These are phyloP conservation scores for Perodicticus potto DNA, from an alignment of 2,797 vertebrate genomes.

Conservation along the genomic window DNA sequence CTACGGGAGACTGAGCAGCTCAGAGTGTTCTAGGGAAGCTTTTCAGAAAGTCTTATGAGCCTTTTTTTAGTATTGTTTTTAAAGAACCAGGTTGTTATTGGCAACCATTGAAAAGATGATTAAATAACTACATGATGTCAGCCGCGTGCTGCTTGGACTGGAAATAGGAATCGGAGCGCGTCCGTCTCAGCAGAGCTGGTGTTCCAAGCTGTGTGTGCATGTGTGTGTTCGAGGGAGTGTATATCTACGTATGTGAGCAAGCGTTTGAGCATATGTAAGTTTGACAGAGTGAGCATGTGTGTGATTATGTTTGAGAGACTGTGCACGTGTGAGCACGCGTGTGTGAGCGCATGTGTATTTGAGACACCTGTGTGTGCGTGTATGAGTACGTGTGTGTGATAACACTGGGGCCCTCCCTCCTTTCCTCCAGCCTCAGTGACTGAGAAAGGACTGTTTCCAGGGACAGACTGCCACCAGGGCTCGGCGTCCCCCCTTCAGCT, in stretches of 20 bases:
- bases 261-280: too few relatives aligned
- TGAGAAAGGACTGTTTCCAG: fast-evolving
- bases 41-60: neutral
- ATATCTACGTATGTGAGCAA: too few relatives aligned
- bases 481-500: fast-evolving
- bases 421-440: fast-evolving
- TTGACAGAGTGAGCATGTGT: too few relatives aligned
- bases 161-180: neutral
- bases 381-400: too few relatives aligned
- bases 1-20: neutral
- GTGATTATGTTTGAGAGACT: neutral
- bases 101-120: slow-evolving; percentile 37
- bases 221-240: too few relatives aligned
- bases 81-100: slow-evolving; percentile 43
- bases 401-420: fast-evolving
- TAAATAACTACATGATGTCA: neutral
- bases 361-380: too few relatives aligned
- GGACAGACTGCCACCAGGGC: fast-evolving
- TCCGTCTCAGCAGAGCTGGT: neutral
- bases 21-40: neutral
- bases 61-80: neutral
- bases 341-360: neutral
- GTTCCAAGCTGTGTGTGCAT: fast-evolving
- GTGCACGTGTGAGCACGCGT: too few relatives aligned
- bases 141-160: neutral